Evolutionary conservation across 2,797 vertebrate species (phyloP).

Genomic region (Mormyrops boulengeri): DNA sequence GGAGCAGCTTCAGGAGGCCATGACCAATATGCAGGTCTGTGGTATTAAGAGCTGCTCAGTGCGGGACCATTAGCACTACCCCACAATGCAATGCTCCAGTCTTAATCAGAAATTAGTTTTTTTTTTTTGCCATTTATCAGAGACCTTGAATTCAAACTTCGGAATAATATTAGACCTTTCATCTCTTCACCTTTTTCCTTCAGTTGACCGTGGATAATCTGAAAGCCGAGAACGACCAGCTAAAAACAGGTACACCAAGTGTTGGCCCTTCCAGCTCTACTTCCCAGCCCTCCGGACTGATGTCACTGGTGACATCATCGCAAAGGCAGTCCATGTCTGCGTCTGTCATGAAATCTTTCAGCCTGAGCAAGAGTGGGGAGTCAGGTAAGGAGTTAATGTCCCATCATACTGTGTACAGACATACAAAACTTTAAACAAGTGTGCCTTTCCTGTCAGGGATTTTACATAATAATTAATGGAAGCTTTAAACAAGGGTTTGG

Average conservation of each 20-base stretch:
- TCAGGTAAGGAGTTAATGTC: conserved; percentile 60
- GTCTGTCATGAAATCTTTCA: conserved; percentile 75
- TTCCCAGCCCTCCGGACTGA: conserved; percentile 70
- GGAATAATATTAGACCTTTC: not conserved
- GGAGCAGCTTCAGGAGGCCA: conserved; percentile 92
- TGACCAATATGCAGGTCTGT: conserved; percentile 91
- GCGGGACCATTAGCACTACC: not conserved
- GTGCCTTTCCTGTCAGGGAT: not conserved
- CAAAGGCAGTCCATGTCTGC: conserved; percentile 83
- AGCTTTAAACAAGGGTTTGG: not conserved
- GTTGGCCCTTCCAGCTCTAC: conserved; percentile 61
- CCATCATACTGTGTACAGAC: not conserved
- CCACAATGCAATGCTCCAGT: not conserved
- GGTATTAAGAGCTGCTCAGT: not conserved
- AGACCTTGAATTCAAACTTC: not conserved
- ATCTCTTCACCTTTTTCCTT: not conserved
- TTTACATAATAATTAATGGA: not conserved
- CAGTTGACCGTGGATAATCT: conserved; percentile 89
- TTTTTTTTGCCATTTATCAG: not conserved
- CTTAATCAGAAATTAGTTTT: not conserved
- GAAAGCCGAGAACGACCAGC: conserved; percentile 88
- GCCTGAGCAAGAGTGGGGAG: conserved; percentile 63
- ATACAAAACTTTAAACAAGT: not conserved
- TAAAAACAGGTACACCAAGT: conserved; percentile 73
- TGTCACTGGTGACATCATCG: conserved; percentile 68